Evolutionary conservation across 2,797 vertebrate genomes (phyloP).

Genomic region (Poeciliopsis paucimaculata): DNA sequence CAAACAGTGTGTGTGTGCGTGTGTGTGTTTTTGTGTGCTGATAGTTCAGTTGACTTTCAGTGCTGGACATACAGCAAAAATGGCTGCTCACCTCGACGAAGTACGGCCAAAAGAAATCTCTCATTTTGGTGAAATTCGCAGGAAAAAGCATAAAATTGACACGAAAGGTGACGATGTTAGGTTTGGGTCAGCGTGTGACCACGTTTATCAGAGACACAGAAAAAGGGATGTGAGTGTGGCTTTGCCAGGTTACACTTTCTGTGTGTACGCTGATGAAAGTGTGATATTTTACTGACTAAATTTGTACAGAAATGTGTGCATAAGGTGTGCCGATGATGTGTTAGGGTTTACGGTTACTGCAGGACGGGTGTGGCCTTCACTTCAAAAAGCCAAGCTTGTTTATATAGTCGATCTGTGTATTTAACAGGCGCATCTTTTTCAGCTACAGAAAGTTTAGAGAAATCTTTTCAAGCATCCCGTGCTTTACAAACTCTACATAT

Average conservation of each 20-base stretch:
- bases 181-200: slow-evolving; percentile 11
- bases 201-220: neutral
- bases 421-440: slow-evolving; percentile 12
- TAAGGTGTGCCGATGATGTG: slow-evolving; percentile 48
- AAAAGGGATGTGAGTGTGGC: slow-evolving; percentile 30
- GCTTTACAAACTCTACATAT: slow-evolving; percentile 4
- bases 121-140: slow-evolving; percentile 14
- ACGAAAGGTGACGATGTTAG: neutral
- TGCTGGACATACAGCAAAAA: slow-evolving; percentile 32
- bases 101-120: neutral
- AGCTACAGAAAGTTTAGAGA: neutral
- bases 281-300: neutral
- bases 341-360: slow-evolving; percentile 10
- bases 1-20: slow-evolving; percentile 46
- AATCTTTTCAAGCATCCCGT: neutral
- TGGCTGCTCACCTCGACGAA: neutral
- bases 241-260: neutral
- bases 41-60: slow-evolving; percentile 43
- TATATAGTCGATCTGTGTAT: slow-evolving; percentile 20
- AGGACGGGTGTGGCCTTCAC: slow-evolving; percentile 15
- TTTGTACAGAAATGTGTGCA: slow-evolving; percentile 15
- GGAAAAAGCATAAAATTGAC: slow-evolving; percentile 10
- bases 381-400: slow-evolving; percentile 19
- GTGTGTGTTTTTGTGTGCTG: slow-evolving; percentile 28
- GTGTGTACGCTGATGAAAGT: neutral